Conservation (phyloP, 1,140 invertebrate genomes). For the Gryllus bimaculatus region DNA sequence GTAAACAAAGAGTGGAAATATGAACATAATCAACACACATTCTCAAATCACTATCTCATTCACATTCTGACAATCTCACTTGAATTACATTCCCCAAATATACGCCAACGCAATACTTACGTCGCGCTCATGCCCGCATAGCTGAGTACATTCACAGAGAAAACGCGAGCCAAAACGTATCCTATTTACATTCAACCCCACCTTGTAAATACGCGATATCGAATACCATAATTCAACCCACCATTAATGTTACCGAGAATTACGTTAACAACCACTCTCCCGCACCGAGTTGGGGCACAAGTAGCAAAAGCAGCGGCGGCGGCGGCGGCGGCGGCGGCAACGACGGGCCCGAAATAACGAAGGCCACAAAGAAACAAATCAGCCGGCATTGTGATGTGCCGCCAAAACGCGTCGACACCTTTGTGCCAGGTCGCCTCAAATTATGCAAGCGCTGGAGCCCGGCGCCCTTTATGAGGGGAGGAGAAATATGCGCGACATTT, state of each 20-base stretch:
- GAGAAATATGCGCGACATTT: slow-evolving; percentile 4
- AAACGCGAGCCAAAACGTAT: background rate
- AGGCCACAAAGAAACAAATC: background rate
- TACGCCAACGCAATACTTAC: too few species aligned
- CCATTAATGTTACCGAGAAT: background rate
- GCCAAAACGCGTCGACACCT: background rate
- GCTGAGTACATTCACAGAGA: too few species aligned
- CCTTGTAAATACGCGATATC: background rate
- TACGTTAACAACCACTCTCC: background rate
- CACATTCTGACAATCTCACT: too few species aligned
- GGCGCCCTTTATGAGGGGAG: background rate
- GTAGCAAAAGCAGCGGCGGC: background rate
- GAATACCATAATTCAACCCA: background rate
- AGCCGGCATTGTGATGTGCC: background rate
- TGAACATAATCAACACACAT: too few species aligned
- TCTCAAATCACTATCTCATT: too few species aligned
- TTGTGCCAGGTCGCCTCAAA: background rate
- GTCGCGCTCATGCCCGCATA: too few species aligned
- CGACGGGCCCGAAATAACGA: too few species aligned
- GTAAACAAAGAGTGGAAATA: too few species aligned
- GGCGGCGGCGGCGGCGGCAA: too few species aligned
- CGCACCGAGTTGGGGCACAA: background rate
- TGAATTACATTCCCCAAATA: too few species aligned
- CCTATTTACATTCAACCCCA: background rate
- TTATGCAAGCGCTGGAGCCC: background rate